Conservation (phyloP, 2,888 invertebrate species). For the Vanessa cardui region DNA sequence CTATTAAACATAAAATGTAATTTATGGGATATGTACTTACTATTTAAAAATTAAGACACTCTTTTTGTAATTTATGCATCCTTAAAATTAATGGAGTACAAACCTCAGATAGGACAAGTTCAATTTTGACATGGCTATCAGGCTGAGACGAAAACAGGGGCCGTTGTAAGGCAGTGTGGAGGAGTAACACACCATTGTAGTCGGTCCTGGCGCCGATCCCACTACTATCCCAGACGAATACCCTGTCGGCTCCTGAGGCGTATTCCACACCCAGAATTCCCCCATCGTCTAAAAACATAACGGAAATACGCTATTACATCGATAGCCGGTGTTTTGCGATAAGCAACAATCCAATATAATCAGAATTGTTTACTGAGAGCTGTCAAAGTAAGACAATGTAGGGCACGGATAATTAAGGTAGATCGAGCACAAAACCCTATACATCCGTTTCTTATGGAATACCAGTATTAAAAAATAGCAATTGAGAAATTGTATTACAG, state of each 20-base stretch:
- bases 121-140: conserved; percentile 91
- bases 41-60: not conserved
- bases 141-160: conserved; percentile 87
- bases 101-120: conserved; percentile 94
- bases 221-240: conserved; percentile 91
- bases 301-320: conserved; percentile 25
- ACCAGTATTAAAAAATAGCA: not conserved
- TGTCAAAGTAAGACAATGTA: conserved; percentile 78
- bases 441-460: not conserved
- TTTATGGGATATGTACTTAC: no score
- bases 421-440: conserved; percentile 12
- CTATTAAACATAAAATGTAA: no score
- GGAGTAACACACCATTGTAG: conserved; percentile 94
- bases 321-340: conserved; percentile 40
- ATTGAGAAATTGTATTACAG: conserved; percentile 32
- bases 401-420: conserved; percentile 51
- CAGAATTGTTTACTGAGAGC: conserved; percentile 75
- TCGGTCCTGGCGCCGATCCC: conserved; percentile 93
- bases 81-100: conserved; percentile 27
- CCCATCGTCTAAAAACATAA: conserved; percentile 81
- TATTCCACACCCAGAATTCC: conserved; percentile 88
- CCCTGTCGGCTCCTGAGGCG: conserved; percentile 90
- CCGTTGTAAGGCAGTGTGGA: conserved; percentile 94
- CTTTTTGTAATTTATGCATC: not conserved
- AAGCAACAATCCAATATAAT: conserved; percentile 52